Evolutionary conservation across 2,888 invertebrate species (phyloP).

Genomic region (Drosophila quasianomalipes): DNA sequence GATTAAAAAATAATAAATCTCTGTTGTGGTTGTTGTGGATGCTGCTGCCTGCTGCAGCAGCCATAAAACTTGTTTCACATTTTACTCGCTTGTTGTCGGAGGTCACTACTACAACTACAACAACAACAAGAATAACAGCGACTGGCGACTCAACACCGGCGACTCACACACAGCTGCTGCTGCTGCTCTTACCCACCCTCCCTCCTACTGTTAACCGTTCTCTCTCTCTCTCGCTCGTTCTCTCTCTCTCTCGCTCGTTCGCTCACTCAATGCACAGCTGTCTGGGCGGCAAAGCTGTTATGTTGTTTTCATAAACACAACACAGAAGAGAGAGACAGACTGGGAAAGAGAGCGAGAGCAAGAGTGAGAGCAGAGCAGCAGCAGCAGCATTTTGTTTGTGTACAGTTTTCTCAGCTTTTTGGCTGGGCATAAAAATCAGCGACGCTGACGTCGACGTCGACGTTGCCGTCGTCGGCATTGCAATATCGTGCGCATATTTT

Average conservation of each 20-base stretch:
- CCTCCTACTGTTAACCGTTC: constrained; percentile 8
- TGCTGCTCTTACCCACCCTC: constrained; percentile 21
- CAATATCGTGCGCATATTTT: constrained; percentile 66
- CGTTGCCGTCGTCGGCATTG: constrained; percentile 46
- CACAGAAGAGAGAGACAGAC: constrained; percentile 7
- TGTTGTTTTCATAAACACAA: constrained; percentile 50
- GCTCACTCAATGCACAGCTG: constrained; percentile 59
- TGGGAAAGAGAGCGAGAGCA: not conserved
- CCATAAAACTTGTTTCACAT: constrained; percentile 69
- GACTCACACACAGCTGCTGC: constrained; percentile 63
- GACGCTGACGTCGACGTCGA: not conserved
- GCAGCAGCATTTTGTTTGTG: constrained; percentile 39
- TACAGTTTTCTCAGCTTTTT: constrained; percentile 73
- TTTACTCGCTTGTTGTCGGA: constrained; percentile 73
- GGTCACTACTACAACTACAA: constrained; percentile 64
- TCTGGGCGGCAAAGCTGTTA: constrained; percentile 56
- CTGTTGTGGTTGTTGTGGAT: constrained; percentile 42
- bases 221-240: no score
- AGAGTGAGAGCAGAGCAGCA: constrained; percentile 4
- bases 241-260: constrained; percentile 17
- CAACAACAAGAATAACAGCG: constrained; percentile 34
- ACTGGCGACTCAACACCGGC: constrained; percentile 39
- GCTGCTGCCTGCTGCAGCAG: constrained; percentile 35
- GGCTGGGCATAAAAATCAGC: constrained; percentile 61
- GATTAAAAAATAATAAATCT: constrained; percentile 77